Evolutionary conservation across 1,140 invertebrate species (phyloP).

Genomic region (Ostrea denselamellosa): DNA sequence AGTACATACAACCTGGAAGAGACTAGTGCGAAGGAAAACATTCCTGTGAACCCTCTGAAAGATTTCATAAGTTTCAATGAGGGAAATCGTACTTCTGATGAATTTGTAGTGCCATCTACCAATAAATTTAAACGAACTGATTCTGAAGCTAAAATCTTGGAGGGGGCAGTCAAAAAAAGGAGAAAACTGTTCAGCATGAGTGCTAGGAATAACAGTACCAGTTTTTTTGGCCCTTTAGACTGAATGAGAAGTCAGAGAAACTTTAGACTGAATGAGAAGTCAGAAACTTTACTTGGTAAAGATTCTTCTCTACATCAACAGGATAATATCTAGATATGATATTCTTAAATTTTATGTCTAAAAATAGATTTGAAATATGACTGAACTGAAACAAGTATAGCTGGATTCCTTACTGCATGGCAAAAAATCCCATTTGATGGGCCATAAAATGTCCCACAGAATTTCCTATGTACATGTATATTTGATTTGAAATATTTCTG

Average conservation of each 20-base stretch:
- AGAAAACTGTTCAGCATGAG: constrained; percentile 52
- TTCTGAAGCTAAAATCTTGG: constrained; percentile 44
- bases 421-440: too few species aligned
- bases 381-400: too few species aligned
- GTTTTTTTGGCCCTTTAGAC: not conserved
- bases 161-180: constrained; percentile 56
- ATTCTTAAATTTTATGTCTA: too few species aligned
- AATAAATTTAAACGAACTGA: constrained; percentile 46
- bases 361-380: too few species aligned
- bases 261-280: not conserved
- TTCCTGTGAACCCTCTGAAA: constrained; percentile 39
- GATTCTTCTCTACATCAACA: too few species aligned
- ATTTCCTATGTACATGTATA: too few species aligned
- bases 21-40: not conserved
- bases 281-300: too few species aligned
- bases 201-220: constrained; percentile 43
- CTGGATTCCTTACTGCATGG: too few species aligned
- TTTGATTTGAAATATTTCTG: too few species aligned
- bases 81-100: constrained; percentile 58
- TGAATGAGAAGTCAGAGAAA: not conserved
- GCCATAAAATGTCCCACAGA: too few species aligned
- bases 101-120: constrained; percentile 52
- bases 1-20: constrained; percentile 54
- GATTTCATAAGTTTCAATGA: constrained; percentile 28
- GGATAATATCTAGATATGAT: too few species aligned